These are phyloP conservation scores for Meriones psammophilus DNA, from an alignment of 2,797 vertebrate genomes.

Conservation along the genomic window DNA sequence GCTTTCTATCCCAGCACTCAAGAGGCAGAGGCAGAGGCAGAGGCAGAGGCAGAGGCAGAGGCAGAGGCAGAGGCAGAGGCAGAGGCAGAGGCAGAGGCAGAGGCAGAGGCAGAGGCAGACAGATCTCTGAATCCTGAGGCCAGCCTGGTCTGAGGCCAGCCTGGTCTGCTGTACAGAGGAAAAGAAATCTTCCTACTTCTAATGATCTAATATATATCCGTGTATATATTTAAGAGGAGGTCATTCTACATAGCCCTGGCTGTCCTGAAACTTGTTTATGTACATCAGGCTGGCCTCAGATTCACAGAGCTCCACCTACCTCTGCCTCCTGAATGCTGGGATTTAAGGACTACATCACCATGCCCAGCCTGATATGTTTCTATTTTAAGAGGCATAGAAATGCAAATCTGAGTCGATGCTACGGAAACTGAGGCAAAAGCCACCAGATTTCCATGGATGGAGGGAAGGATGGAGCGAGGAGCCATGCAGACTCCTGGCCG, in stretches of 20 bases:
- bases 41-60: no score
- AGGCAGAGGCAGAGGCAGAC: neutral
- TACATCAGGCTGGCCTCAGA: neutral
- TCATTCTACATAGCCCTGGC: neutral
- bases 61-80: no score
- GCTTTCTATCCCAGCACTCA: neutral
- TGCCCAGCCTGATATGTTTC: neutral
- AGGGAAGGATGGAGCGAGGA: neutral
- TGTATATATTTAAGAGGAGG: neutral
- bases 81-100: no score
- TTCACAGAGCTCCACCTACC: neutral
- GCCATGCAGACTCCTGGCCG: neutral
- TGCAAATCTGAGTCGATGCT: neutral
- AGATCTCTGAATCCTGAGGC: neutral
- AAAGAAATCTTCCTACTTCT: no score
- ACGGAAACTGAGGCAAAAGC: neutral
- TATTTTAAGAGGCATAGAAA: neutral
- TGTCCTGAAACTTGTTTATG: neutral
- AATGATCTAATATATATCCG: no score
- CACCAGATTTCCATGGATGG: neutral
- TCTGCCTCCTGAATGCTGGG: neutral
- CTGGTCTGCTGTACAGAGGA: neutral
- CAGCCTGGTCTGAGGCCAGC: neutral
- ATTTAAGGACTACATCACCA: neutral
- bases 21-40: neutral